These are phyloP conservation scores for Stylophora pistillata DNA, from an alignment of 64 coral and sea anemone genomes.

Conservation along the genomic window DNA sequence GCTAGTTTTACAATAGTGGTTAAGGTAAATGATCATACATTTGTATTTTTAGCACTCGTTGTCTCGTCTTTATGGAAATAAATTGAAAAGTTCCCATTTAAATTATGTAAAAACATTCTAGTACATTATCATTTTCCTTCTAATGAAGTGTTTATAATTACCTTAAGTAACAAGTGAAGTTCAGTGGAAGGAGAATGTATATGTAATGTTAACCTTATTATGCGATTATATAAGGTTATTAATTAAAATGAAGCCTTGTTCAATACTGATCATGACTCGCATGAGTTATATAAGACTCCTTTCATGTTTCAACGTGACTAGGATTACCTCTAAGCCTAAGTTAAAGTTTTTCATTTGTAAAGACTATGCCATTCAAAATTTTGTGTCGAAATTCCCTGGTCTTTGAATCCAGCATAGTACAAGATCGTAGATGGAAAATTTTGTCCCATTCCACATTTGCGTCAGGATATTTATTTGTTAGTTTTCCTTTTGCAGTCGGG, in stretches of 20 bases:
- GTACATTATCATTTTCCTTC: too few species aligned
- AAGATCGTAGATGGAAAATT: not conserved
- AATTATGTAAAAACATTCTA: too few species aligned
- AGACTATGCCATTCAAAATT: not conserved
- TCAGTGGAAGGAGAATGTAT: not conserved
- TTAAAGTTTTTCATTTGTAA: slow-evolving; percentile 2
- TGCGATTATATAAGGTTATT: not conserved
- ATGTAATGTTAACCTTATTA: not conserved
- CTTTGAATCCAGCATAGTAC: not conserved
- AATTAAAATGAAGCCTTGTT: not conserved
- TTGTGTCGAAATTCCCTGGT: not conserved
- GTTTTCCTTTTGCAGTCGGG: not conserved
- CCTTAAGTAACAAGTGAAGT: too few species aligned
- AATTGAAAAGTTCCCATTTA: too few species aligned
- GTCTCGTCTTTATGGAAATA: too few species aligned
- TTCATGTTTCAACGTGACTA: not conserved
- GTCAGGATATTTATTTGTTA: not conserved
- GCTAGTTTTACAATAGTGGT: too few species aligned
- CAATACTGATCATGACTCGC: not conserved
- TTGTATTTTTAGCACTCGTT: too few species aligned
- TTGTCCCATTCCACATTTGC: not conserved
- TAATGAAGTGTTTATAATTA: too few species aligned
- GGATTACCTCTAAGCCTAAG: not conserved
- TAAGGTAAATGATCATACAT: too few species aligned
- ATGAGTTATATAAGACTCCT: not conserved